Base-by-base conservation (phyloP, 2,797 vertebrate genomes). In the Eulemur mongoz region DNA sequence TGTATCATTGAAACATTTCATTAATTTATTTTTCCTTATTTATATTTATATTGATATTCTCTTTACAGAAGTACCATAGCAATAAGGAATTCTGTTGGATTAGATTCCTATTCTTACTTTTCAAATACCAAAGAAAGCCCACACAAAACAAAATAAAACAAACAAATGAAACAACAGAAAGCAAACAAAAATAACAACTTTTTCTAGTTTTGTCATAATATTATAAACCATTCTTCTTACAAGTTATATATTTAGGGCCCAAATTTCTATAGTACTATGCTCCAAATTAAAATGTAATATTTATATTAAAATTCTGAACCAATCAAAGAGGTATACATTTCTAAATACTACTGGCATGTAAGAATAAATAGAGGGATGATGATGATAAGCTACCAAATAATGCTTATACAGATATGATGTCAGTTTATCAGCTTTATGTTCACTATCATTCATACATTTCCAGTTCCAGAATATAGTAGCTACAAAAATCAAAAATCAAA, bases 361-460 rank as follows among this genome's bases (percentile, higher is more conserved):
- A 98, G 91, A 98, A 98, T 97, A 98, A 98, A 97, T 92, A 98
- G 84, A 98, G 84, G 95, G 91, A 97, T 98, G 98, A 98, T 98
- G 98, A 98, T 98, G 95, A 98, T 98, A 97, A 98, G 98, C 96
- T 98, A 98, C 96, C 98, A 98, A 98, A 98, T 97, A 98, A 97
- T 98, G 96, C 96, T 98, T 98, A 98, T 97, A 97, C 50, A 98
- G 97, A 98, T 98, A 98, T 97, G 63, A 98, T 98, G 96, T 98
- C 96, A 98, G 97, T 98, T 98, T 98, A 98, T 98, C 97, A 98
- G 97, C 97, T 98, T 98, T 98, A 97, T 98, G 97, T 84, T 98
- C 96, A 97, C 97, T 98, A 97, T 98, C 98, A 98, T 97, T 98
- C 98, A 98, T 98, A 97, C 97, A 98, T 98, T 98, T 98, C 98